Conservation (phyloP, 1,140 invertebrate genomes). For the Oppia nitens region DNA sequence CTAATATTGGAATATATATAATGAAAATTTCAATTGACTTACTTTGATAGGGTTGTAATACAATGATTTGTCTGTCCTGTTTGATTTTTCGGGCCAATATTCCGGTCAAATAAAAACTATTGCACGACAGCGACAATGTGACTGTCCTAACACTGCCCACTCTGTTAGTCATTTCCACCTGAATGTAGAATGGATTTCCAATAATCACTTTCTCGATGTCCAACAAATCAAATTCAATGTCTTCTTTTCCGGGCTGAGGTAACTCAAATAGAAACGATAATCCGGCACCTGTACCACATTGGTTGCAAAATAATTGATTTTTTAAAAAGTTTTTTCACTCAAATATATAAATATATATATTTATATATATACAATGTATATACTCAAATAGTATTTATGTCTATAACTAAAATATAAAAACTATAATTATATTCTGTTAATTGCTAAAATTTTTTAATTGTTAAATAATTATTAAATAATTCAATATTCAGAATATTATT, state of each 20-base stretch:
- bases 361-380: too few relatives aligned
- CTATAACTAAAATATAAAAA: too few relatives aligned
- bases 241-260: slow-evolving; percentile 48
- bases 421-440: too few relatives aligned
- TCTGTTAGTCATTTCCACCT: slow-evolving; percentile 20
- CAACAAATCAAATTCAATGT: slow-evolving; percentile 63
- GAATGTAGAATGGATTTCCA: slow-evolving; percentile 48
- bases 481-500: too few relatives aligned
- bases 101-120: slow-evolving; percentile 58
- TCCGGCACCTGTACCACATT: slow-evolving; percentile 33
- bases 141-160: slow-evolving; percentile 42
- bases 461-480: too few relatives aligned
- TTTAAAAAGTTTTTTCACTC: too few relatives aligned
- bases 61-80: slow-evolving; percentile 36
- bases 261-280: slow-evolving; percentile 22
- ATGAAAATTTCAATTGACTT: slow-evolving; percentile 2
- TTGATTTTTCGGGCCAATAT: slow-evolving; percentile 47
- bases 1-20: not conserved
- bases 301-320: too few relatives aligned
- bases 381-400: too few relatives aligned
- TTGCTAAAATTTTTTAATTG: too few relatives aligned
- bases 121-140: slow-evolving; percentile 42
- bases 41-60: slow-evolving; percentile 20
- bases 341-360: too few relatives aligned
- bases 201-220: slow-evolving; percentile 67